phyloP scores from a whole-genome alignment of 2,113 vertebrate genomes.

The Prionailurus bengalensis region DNA sequence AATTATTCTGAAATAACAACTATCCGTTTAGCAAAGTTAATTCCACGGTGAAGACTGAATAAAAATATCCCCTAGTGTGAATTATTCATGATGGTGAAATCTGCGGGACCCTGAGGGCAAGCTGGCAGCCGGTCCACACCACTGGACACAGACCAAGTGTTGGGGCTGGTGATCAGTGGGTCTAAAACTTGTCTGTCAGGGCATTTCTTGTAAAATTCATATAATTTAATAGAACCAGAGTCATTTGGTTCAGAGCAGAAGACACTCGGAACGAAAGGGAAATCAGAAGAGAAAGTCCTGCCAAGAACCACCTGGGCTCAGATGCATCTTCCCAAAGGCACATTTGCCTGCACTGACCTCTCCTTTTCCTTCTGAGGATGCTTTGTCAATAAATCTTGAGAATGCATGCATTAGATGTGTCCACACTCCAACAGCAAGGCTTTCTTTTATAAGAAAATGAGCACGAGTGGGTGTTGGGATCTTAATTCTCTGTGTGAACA shows the following conservation, averaged over 20 bases:
- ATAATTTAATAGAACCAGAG: background rate
- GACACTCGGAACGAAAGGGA: background rate
- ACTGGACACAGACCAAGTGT: fast-evolving
- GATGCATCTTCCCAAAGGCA: fast-evolving
- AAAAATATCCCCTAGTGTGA: background rate
- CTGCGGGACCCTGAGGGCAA: fast-evolving
- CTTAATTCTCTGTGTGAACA: background rate
- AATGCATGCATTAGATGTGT: fast-evolving
- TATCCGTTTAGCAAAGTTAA: background rate
- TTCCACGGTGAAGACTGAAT: background rate
- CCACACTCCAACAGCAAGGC: background rate
- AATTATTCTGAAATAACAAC: background rate
- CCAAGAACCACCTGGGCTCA: fast-evolving
- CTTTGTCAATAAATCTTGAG: fast-evolving
- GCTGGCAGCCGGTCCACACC: fast-evolving
- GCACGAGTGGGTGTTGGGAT: background rate
- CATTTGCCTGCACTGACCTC: fast-evolving
- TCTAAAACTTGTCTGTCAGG: background rate
- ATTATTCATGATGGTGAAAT: background rate
- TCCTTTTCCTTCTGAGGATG: fast-evolving
- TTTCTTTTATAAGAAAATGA: background rate
- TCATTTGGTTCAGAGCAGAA: background rate
- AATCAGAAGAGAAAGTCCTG: background rate
- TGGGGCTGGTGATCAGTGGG: fast-evolving
- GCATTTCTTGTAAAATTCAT: background rate